Conservation (phyloP, 2,888 invertebrate species). For the Choreutis nemorana region DNA sequence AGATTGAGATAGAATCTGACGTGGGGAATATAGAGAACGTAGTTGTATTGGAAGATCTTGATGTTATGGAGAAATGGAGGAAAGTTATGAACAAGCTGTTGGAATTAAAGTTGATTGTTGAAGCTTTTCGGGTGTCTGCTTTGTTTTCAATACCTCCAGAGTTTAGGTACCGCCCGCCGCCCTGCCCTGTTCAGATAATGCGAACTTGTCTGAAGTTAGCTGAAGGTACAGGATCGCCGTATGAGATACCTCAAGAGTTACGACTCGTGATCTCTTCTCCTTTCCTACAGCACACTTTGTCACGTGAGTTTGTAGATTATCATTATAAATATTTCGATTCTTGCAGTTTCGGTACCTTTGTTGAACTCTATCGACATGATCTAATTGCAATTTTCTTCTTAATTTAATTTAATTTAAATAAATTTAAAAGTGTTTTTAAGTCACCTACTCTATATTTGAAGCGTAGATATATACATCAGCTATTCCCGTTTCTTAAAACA, state of each 20-base stretch:
- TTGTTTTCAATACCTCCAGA: constrained; percentile 58
- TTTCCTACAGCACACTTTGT: constrained; percentile 35
- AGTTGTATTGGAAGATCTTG: constrained; percentile 37
- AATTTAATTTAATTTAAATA: too few relatives aligned
- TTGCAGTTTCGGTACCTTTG: too few relatives aligned
- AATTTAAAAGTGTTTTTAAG: too few relatives aligned
- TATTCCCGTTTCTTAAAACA: too few relatives aligned
- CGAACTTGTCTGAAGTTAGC: constrained; percentile 70
- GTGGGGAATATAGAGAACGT: constrained; percentile 48
- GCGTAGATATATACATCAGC: too few relatives aligned
- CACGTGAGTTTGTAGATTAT: constrained; percentile 32
- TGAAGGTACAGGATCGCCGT: constrained; percentile 68
- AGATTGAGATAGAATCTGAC: constrained; percentile 53
- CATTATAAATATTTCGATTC: too few relatives aligned
- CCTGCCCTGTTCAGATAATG: constrained; percentile 63
- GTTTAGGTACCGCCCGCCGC: constrained; percentile 33
- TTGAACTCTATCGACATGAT: too few relatives aligned
- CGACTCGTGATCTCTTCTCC: constrained; percentile 61
- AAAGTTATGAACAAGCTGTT: constrained; percentile 61
- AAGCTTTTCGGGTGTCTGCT: constrained; percentile 67
- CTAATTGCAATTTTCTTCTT: too few relatives aligned
- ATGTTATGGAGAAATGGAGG: constrained; percentile 47
- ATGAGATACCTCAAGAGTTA: constrained; percentile 71
- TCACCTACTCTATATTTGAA: too few relatives aligned
- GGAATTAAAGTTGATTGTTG: constrained; percentile 63